Percentiles rank a stretch among this genome's conserved stretches.
Conservation (phyloP, 2,113 vertebrate genomes). For the Bufo bufo region DNA sequence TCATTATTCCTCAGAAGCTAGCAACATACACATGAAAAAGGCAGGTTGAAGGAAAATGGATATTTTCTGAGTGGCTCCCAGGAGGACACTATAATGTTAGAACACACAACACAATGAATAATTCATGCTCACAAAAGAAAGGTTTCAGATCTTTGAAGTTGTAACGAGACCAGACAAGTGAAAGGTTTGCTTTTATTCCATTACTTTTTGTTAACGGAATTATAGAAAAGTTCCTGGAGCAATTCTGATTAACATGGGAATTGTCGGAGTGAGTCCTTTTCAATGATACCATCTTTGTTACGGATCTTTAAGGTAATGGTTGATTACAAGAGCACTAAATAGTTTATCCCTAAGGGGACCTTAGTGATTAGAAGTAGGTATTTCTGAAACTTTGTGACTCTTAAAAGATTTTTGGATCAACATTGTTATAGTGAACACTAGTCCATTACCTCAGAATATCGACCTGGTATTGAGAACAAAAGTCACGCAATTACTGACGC, state of each 20-base stretch:
- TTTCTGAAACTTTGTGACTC: constrained; percentile 2
- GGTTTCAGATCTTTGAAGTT: constrained; percentile 51
- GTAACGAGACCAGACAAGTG: constrained; percentile 32
- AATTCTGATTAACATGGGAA: constrained; percentile 33
- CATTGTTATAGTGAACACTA: neutral
- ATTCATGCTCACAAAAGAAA: constrained; percentile 41
- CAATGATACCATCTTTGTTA: constrained; percentile 38
- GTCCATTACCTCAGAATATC: neutral
- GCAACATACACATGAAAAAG: constrained; percentile 16
- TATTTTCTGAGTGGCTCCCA: constrained; percentile 32
- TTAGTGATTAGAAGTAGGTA: neutral
- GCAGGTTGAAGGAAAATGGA: neutral
- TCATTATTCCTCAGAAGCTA: neutral
- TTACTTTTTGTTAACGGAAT: constrained; percentile 15
- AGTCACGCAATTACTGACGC: neutral
- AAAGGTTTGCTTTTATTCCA: constrained; percentile 50
- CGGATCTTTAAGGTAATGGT: constrained; percentile 1
- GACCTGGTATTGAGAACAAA: neutral
- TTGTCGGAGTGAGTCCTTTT: neutral
- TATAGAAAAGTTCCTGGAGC: constrained; percentile 35
- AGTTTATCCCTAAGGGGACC: neutral
- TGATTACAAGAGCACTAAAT: constrained; percentile 3
- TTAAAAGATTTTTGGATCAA: neutral
- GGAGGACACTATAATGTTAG: constrained; percentile 46
- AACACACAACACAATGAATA: constrained; percentile 52